Evolutionary conservation across 2,888 invertebrate genomes (phyloP), one percentile per base, ranked within the genome.

Genomic region (Melipona bicolor): DNA sequence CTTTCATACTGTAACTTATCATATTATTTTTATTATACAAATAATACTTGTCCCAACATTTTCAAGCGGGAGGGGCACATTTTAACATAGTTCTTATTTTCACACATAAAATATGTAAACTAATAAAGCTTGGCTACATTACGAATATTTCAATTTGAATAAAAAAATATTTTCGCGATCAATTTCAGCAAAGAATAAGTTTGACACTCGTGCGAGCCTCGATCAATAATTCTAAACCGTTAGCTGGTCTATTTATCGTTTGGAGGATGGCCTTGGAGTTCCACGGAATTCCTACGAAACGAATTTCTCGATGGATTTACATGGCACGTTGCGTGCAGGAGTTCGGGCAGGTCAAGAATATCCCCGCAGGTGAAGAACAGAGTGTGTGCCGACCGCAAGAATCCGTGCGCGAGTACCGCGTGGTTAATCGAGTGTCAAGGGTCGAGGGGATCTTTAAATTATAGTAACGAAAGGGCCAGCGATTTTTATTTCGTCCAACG

Each of bases 401-500:
- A 79, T 67, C 13, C 67, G 17, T 32, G 68, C 62, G 65, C 74
- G 76, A 61, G 65, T 77, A 71, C 71, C 36, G 62, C 74, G 62
- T 76, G 77, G 74, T 79, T 81, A 81, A 77, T 82, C 79, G 81
- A 75, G 82, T 87, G 88, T 79, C 84, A 82, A 70, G 49, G 86
- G 87, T 84, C 84, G 68, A 78, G 77, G 64, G 70, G 74, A 86
- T 79, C 81, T 67, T 81, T 77, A 73, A 88, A 86, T 84, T 86
- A 80, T 77, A 77, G 75, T 84, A 78, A 88, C 74, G 74, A 72
- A 77, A 76, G 72, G 68, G 64, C 56, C 32, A 52, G 69, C 15
- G 73, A 74, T 68, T 84, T 79, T 78, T 73, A 43, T 19, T 65
- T 4, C 49, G 56, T 17, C 50, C 62, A 43, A 43, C 54, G 61